Percentiles rank a stretch among this genome's conserved stretches.
Evolutionary conservation across 2,888 invertebrate genomes (phyloP).

Genomic region (Heliconius charithonia): DNA sequence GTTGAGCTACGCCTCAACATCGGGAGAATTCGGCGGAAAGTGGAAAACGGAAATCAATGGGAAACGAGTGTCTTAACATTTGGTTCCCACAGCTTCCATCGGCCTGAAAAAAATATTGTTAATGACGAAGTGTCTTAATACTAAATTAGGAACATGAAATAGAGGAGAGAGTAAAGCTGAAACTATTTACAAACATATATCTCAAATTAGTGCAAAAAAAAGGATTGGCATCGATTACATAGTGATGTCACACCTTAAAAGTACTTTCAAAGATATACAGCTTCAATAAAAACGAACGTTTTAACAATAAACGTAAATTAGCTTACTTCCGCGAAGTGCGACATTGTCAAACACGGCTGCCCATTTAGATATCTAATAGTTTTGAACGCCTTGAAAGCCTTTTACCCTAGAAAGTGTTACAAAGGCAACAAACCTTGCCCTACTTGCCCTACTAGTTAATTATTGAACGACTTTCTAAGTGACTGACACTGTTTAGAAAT

Average conservation of each 20-base stretch:
- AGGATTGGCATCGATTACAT: background rate
- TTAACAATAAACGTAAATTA: slow-evolving; percentile 24
- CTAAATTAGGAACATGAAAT: no score
- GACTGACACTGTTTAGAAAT: slow-evolving; percentile 24
- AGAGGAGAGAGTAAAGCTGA: no score
- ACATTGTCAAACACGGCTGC: slow-evolving; percentile 31
- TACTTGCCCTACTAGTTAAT: slow-evolving; percentile 64
- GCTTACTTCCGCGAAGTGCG: slow-evolving; percentile 25
- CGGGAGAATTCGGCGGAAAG: no score
- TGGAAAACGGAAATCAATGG: no score
- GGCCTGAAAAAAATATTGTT: no score
- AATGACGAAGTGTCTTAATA: no score
- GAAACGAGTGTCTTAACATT: no score
- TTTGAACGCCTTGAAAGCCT: slow-evolving; percentile 43
- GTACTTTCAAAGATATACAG: background rate
- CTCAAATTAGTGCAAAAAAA: background rate
- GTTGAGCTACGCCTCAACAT: no score
- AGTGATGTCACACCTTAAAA: background rate
- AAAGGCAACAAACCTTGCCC: slow-evolving; percentile 55
- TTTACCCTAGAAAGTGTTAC: slow-evolving; percentile 48
- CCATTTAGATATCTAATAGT: slow-evolving; percentile 41
- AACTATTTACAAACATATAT: no score
- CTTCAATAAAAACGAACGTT: slow-evolving; percentile 8
- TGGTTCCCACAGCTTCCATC: no score
- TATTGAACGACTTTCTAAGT: slow-evolving; percentile 61